Base-by-base conservation (phyloP, 1,140 invertebrate species). In the Hycleus phaleratus region DNA sequence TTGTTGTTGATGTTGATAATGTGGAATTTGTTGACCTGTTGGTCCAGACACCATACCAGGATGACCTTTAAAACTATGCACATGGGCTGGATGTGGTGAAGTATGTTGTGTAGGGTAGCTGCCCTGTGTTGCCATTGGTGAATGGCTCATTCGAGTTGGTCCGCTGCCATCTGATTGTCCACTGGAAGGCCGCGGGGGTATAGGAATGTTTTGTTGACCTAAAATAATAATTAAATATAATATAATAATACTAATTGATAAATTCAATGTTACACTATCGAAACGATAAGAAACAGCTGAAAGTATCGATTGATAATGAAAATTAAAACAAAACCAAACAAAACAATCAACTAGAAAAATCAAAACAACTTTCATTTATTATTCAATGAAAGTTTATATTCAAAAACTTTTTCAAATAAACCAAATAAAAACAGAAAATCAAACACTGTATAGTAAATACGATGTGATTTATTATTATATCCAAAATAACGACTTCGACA, bases 181-280 rank as follows among this genome's bases (percentile, higher is more conserved):
- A 73, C 91, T 93, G 64, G 91, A 88, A 71, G 92, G 91, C 68
- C 92, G 83, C 68, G 90, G 90, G 74, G 90, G 90, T 87, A 92
- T 91, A 75, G 88, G 86, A 85, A 92, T 86, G 82, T 88, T 91
- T 82, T 86, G 87, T 76, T 90, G 89, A 71, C 88, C 89, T 91
- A 75, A 42, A 32, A 32, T 32, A 32, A 32, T 32, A 3, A 32
- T 7, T 5, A 32, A 32, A 3, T 32, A 32, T 18, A 18, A 18
- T 18, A 32, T 32, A 32, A 32, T 32, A 1, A 32, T 32, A 32
- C 4, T 32, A 32, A 32, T 32, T 32, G 2, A 32, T 2, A 32
- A 32, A 32, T 32, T 32, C 32, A 32, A 32, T 32, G 4, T 32
- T 5, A 32, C 32, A 7, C 7, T 32, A 32, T 32, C 32, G 18